Percentiles rank a stretch among this genome's conserved stretches.
Evolutionary conservation across 2,113 vertebrate species (phyloP).

Genomic region (Pseudorasbora parva): DNA sequence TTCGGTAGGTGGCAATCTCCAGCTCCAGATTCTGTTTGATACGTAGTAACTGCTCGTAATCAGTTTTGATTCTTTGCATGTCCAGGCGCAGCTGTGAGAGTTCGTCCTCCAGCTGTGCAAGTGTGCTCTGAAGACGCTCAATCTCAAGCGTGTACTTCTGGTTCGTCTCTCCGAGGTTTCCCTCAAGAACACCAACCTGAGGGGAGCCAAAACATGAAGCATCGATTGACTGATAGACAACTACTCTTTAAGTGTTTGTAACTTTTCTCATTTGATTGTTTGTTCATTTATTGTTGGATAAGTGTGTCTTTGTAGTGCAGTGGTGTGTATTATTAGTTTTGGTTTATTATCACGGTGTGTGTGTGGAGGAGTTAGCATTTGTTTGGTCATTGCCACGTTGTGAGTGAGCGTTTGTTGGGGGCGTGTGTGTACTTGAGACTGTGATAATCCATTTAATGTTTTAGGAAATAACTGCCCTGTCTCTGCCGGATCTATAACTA

Average conservation of each 20-base stretch:
- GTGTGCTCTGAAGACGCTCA: slow-evolving; percentile 69
- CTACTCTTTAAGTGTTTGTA: too few species aligned
- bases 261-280: too few species aligned
- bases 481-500: not conserved
- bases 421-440: too few species aligned
- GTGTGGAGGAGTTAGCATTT: too few species aligned
- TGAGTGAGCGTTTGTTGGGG: too few species aligned
- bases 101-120: slow-evolving; percentile 77
- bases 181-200: slow-evolving; percentile 74
- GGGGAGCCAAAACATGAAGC: not conserved
- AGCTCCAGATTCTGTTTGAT: slow-evolving; percentile 82
- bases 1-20: slow-evolving; percentile 82
- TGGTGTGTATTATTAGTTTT: too few species aligned
- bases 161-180: slow-evolving; percentile 72
- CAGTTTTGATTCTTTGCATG: slow-evolving; percentile 77
- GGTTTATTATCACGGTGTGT: too few species aligned
- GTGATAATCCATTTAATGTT: not conserved
- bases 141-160: slow-evolving; percentile 76
- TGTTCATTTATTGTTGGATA: too few species aligned
- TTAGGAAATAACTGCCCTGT: not conserved
- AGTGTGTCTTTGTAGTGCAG: too few species aligned
- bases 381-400: too few species aligned
- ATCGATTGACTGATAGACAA: too few species aligned
- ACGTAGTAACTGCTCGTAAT: slow-evolving; percentile 79
- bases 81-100: slow-evolving; percentile 77